Percentiles rank a stretch among this genome's conserved stretches.
Evolutionary conservation across 23 tunicate species (phyloP).

Genomic region (Phallusia fumigata): DNA sequence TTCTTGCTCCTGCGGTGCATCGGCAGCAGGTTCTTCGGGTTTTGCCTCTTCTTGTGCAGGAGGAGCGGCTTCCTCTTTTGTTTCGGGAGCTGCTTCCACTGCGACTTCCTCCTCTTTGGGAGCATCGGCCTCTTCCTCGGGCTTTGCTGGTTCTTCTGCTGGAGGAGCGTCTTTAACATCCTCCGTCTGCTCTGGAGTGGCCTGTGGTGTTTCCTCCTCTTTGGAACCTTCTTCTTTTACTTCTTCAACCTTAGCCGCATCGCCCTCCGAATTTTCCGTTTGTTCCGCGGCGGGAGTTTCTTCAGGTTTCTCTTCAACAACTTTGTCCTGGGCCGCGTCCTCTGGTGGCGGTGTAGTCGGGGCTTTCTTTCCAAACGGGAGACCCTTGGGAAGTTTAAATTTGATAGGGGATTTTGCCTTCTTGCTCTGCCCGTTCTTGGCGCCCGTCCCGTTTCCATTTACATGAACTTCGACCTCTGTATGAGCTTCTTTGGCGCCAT

Average conservation of each 20-base stretch:
- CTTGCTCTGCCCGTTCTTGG: constrained; percentile 34
- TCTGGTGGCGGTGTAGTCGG: constrained; percentile 19
- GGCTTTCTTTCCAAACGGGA: constrained; percentile 13
- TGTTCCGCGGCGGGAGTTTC: constrained; percentile 3
- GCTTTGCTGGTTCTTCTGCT: constrained; percentile 12
- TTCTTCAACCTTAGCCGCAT: constrained; percentile 15
- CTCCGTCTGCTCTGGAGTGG: constrained; percentile 8
- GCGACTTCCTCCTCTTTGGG: constrained; percentile 5
- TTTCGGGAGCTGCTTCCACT: constrained; percentile 17
- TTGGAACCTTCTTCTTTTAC: background rate
- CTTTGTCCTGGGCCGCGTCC: constrained; percentile 30
- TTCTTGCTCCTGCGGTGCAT: constrained; percentile 9
- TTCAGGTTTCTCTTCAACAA: constrained; percentile 39
- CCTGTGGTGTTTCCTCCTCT: constrained; percentile 14
- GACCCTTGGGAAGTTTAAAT: constrained; percentile 43
- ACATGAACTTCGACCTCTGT: constrained; percentile 38
- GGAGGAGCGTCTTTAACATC: constrained; percentile 16
- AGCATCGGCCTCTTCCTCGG: background rate
- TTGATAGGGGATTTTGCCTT: constrained; percentile 54
- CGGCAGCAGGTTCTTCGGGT: constrained; percentile 13
- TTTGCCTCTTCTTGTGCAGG: background rate
- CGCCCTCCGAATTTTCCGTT: constrained; percentile 1
- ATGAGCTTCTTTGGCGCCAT: constrained; percentile 16
- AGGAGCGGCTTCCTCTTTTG: background rate
- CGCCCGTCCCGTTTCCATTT: constrained; percentile 27